Evolutionary conservation across 2,888 invertebrate species (phyloP), one percentile per base, ranked within the genome.

Genomic region (Cremastinae sp.): DNA sequence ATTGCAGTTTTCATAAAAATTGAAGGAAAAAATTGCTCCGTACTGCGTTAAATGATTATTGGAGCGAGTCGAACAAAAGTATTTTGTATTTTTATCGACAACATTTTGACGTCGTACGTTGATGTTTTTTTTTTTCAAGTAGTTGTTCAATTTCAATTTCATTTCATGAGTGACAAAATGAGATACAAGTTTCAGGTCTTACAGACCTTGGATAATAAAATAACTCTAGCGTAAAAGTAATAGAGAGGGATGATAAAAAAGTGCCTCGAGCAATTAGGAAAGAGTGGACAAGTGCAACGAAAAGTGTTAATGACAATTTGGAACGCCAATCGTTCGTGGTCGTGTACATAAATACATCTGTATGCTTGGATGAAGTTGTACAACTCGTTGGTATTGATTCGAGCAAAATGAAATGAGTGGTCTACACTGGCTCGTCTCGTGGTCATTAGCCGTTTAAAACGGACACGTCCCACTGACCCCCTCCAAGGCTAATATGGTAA

Each of bases 391-490:
- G 28, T 61, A 62, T 77, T 74, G 74, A 77, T 56, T 65, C 70
- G 65, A 70, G 54, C 45, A 43, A 74, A 65, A 73, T 70, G 43
- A 66, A 71, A 78, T 49, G 75, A 75, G 66, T 47, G 53, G 18
- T 34, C 20, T 38, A 47, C 38, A 38, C 5, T 53, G 47, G 36
- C 22, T 51, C 54, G 62, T 62, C 41, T 56, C 53, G 53, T 62
- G 70, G 61, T 75, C 54, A 71, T 71, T 75, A 66, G 41, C 34
- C 70, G 59, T 56, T 75, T 64, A 65, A 65, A 61, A 53, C 70
- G 65, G 75, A 78, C 68, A 64, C 72, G 70, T 76, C 65, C 68
- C 71, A 76, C 71, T 77, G 74, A 79, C 66, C 74, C 70, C 56
- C 65, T 56, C 51, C 66, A 58, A 71, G 59, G 73, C 69, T 58